A percentile compares a stretch with the other conserved stretches of the same genome.
Evolutionary conservation across 1,140 invertebrate genomes (phyloP).

Genomic region (Sycobia sp.): DNA sequence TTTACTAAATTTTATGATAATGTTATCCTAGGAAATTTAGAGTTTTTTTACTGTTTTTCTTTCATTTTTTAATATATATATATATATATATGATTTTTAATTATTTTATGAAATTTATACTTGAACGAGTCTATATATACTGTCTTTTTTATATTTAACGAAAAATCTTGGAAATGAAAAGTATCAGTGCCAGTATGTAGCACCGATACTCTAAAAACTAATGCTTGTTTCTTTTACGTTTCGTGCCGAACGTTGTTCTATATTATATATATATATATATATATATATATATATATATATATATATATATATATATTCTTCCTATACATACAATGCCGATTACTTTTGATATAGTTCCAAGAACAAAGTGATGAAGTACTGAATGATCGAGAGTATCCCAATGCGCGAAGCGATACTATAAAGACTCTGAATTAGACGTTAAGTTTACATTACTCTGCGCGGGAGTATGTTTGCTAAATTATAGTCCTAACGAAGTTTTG

Average conservation of each 20-base stretch:
- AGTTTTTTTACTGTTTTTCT: not conserved
- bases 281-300: not conserved
- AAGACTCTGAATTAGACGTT: constrained; percentile 22
- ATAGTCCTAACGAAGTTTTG: too few relatives aligned
- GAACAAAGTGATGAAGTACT: constrained; percentile 30
- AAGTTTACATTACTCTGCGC: too few relatives aligned
- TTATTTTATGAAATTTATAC: too few relatives aligned
- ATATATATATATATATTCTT: not conserved
- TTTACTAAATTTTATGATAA: not conserved
- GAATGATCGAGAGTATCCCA: constrained; percentile 17
- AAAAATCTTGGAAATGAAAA: not conserved
- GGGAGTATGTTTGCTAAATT: too few relatives aligned
- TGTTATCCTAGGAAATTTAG: not conserved
- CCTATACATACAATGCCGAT: too few relatives aligned
- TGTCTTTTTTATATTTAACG: too few relatives aligned
- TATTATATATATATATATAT: not conserved
- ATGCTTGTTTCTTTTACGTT: not conserved
- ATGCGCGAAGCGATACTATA: constrained; percentile 19
- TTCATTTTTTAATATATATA: too few relatives aligned
- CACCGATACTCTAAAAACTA: constrained; percentile 15
- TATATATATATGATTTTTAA: too few relatives aligned
- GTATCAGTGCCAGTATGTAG: not conserved
- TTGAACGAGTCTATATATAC: too few relatives aligned
- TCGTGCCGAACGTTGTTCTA: constrained; percentile 11
- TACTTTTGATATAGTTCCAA: constrained; percentile 15